These are phyloP conservation scores for Rhamnusium bicolor DNA, from an alignment of 2,888 invertebrate genomes.

Conservation along the genomic window DNA sequence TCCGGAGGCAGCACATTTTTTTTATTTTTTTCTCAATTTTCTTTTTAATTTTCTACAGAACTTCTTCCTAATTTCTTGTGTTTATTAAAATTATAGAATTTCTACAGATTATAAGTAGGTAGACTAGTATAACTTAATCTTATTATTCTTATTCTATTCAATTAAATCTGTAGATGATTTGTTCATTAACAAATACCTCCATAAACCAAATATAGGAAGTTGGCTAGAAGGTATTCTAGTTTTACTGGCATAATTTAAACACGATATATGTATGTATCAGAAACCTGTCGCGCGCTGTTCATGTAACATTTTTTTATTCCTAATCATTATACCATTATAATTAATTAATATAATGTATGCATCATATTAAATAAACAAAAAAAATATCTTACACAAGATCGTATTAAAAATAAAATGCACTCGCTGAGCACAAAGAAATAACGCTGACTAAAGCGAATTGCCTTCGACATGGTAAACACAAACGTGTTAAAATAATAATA, in stretches of 20 bases:
- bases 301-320: neutral
- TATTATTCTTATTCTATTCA: neutral
- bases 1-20: no score
- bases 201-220: conserved; percentile 34
- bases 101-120: neutral
- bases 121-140: neutral
- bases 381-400: neutral
- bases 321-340: conserved; percentile 1
- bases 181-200: conserved; percentile 18
- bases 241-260: conserved; percentile 1
- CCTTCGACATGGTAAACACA: neutral
- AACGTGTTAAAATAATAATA: neutral
- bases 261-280: neutral
- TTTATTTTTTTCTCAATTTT: no score
- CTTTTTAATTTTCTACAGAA: no score
- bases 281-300: conserved; percentile 14
- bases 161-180: conserved; percentile 6
- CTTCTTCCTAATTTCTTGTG: no score
- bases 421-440: conserved; percentile 14
- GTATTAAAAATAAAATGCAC: neutral
- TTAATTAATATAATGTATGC: neutral
- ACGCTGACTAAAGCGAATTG: conserved; percentile 13
- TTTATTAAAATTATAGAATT: neutral
- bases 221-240: conserved; percentile 11
- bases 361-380: neutral